phyloP scores from a whole-genome alignment of 2,888 invertebrate species.

The Notodonta dromedarius region DNA sequence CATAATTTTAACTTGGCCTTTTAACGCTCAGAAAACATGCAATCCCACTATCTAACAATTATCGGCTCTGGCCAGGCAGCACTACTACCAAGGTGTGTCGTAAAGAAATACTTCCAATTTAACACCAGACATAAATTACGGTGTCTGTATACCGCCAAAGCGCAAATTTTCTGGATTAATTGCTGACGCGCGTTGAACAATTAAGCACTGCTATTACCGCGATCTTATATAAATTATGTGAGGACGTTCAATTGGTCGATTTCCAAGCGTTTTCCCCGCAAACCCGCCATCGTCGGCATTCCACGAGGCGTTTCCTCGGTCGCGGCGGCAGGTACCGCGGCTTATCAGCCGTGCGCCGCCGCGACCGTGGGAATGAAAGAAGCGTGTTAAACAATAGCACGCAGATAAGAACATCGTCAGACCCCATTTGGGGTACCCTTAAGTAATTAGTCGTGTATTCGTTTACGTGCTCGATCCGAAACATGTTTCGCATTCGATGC shows the following conservation, averaged over 20 bases:
- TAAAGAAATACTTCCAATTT: conserved; percentile 26
- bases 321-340: conserved; percentile 52
- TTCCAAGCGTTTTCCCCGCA: conserved; percentile 41
- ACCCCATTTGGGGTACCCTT: conserved; percentile 76
- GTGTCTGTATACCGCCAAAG: conserved; percentile 10
- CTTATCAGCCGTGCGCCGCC: conserved; percentile 69
- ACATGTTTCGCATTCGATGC: conserved; percentile 26
- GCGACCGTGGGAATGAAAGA: conserved; percentile 81
- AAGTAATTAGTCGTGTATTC: conserved; percentile 72
- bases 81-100: conserved; percentile 10
- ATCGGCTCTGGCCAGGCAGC: conserved; percentile 20
- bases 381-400: conserved; percentile 80
- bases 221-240: conserved; percentile 28
- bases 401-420: conserved; percentile 77
- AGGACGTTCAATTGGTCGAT: conserved; percentile 39
- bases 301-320: conserved; percentile 47
- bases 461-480: conserved; percentile 41
- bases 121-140: conserved; percentile 27
- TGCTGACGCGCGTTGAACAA: conserved; percentile 20
- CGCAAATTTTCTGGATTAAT: conserved; percentile 22
- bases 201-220: conserved; percentile 32
- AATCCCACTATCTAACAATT: conserved; percentile 17
- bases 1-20: conserved; percentile 22
- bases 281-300: conserved; percentile 41
- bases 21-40: conserved; percentile 16